Evolutionary conservation across 2,113 vertebrate genomes (phyloP).

Genomic region (Ceyx cyanopectus): DNA sequence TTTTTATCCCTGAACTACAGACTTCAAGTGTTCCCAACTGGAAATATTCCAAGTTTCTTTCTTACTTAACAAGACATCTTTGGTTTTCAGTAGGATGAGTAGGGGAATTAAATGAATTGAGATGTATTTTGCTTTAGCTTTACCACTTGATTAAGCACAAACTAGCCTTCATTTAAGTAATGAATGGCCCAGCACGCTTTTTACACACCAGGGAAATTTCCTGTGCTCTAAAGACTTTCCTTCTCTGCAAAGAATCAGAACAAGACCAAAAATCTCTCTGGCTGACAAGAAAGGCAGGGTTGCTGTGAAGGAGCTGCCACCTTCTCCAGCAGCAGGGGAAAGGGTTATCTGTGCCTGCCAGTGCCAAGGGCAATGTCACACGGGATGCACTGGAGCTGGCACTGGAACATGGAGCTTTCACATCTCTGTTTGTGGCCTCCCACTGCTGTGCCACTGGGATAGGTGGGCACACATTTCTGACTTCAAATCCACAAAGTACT

Average conservation of each 20-base stretch:
- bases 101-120: not conserved
- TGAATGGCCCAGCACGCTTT: not conserved
- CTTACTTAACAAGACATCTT: not conserved
- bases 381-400: not conserved
- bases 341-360: not conserved
- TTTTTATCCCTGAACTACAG: not conserved
- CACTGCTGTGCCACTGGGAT: fast-evolving
- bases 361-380: not conserved
- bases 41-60: not conserved
- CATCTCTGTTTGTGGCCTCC: not conserved
- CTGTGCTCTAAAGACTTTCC: not conserved
- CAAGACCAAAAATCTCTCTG: not conserved
- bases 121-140: not conserved
- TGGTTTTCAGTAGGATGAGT: not conserved
- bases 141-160: slow-evolving; percentile 1
- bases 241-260: not conserved
- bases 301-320: not conserved
- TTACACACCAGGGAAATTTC: slow-evolving; percentile 3
- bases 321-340: not conserved
- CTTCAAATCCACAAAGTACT: not conserved
- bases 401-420: not conserved
- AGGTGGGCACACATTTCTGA: not conserved
- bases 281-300: not conserved
- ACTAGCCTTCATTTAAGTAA: slow-evolving; percentile 46
- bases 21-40: not conserved